Conservation (phyloP, 2,888 invertebrate species). For the Hecatera dysodea region DNA sequence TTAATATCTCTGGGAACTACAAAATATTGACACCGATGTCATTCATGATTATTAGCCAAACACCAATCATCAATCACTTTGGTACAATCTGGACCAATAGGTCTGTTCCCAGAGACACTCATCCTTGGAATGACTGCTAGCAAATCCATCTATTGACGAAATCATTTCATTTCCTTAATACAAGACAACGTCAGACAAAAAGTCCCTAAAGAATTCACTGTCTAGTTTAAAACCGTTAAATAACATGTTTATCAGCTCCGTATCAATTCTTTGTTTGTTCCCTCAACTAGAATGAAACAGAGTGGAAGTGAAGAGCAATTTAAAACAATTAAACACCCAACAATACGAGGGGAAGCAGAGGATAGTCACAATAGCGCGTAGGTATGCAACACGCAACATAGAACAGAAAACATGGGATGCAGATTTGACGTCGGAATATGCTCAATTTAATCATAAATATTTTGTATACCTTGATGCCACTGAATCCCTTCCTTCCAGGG, state of each 20-base stretch:
- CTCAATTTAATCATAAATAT: neutral
- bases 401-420: accelerated
- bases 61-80: no score
- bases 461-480: neutral
- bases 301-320: slow-evolving; percentile 44
- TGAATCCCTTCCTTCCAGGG: no score
- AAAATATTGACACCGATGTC: no score
- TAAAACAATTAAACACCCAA: slow-evolving; percentile 56
- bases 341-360: slow-evolving; percentile 46
- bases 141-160: neutral
- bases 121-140: no score
- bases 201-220: neutral
- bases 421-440: neutral
- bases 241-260: neutral
- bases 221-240: neutral
- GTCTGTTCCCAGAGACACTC: no score
- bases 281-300: neutral
- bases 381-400: neutral
- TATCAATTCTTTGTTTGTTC: slow-evolving; percentile 15
- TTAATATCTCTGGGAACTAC: no score
- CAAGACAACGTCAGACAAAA: neutral
- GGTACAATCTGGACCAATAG: no score
- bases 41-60: no score
- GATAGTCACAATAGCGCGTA: slow-evolving; percentile 31
- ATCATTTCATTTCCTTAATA: neutral